Base-by-base conservation (phyloP, 2,888 invertebrate species). In the Aspidapion aeneum region DNA sequence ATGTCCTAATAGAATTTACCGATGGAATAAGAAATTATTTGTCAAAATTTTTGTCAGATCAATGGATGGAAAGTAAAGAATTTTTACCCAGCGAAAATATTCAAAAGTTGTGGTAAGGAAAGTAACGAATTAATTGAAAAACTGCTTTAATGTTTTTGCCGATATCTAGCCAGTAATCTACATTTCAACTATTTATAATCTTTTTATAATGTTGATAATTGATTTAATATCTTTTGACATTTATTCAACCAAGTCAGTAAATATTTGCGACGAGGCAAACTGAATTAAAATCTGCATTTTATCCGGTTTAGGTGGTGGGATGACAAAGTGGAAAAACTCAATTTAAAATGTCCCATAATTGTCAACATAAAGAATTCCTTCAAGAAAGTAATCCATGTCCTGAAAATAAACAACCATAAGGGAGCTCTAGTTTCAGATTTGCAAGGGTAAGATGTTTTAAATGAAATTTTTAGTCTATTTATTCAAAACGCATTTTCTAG, bases 1-100 rank as follows among this genome's bases (percentile, higher is more conserved):
- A 85, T 21, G 88, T 95, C 76, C 96, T 98, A 9, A 91, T 98
- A 1, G 75, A 99, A 55, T 80, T 98, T 52, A 96, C 98, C 0
- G 98, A 99, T 80, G 93, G 93, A 66, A 90, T 98, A 65, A 86
- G 98, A 66, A 99, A 99, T 81, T 99, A 98, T 79, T 91, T 98
- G 93, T 95, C 96, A 17, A 98, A 97, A 79, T 95, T 95, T 80
- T 87, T 96, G 20, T 90, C 88, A 60, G 95, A 97, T 80, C 89
- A 90, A 71, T 98, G 98, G 98, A 93, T 98, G 94, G 89, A 90
- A 77, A 90, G 90, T 22, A 84, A 91, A 69, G 84, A 86, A 73
- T 86, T 89, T 73, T 63, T 72, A 57, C 68, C 70, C n/a, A 68
- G 70, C 56, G 18, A 67, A 0, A 76, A 77, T 66, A 69, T 65